Evolutionary conservation across 2,888 invertebrate species (phyloP).

Genomic region (Cheilosia impressa): DNA sequence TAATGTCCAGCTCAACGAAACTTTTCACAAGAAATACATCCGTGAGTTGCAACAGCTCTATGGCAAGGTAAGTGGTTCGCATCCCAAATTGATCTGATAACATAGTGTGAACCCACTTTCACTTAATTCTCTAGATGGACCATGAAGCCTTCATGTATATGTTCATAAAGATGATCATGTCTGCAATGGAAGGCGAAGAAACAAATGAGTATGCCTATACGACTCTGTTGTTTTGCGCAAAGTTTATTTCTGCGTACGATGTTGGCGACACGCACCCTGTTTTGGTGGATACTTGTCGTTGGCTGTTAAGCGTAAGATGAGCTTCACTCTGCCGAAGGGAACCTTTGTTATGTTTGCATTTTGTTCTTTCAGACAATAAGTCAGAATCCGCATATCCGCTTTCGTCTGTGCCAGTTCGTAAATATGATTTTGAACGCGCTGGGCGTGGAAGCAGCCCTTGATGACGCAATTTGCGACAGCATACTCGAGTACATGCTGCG

Average conservation of each 20-base stretch:
- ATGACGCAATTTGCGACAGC: slow-evolving; percentile 90
- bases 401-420: slow-evolving; percentile 90
- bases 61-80: slow-evolving; percentile 85
- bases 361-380: slow-evolving; percentile 82
- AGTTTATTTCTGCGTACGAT: slow-evolving; percentile 87
- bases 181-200: slow-evolving; percentile 88
- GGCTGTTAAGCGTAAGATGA: slow-evolving; percentile 79
- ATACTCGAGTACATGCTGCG: slow-evolving; percentile 89
- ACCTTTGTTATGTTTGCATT: background rate
- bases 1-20: slow-evolving; percentile 87
- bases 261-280: slow-evolving; percentile 83
- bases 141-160: slow-evolving; percentile 86
- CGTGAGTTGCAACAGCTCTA: slow-evolving; percentile 87
- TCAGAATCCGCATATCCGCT: slow-evolving; percentile 86
- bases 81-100: slow-evolving; percentile 4
- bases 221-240: slow-evolving; percentile 88
- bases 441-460: slow-evolving; percentile 90
- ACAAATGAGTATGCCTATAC: slow-evolving; percentile 88
- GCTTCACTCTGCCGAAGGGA: slow-evolving; percentile 21
- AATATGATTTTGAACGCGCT: slow-evolving; percentile 90
- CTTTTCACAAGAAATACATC: slow-evolving; percentile 87
- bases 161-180: slow-evolving; percentile 87
- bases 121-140: slow-evolving; percentile 83
- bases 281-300: slow-evolving; percentile 79
- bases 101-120: slow-evolving; percentile 27